These are phyloP conservation scores for Rotaria socialis DNA, from an alignment of 2,888 invertebrate genomes.

Conservation along the genomic window DNA sequence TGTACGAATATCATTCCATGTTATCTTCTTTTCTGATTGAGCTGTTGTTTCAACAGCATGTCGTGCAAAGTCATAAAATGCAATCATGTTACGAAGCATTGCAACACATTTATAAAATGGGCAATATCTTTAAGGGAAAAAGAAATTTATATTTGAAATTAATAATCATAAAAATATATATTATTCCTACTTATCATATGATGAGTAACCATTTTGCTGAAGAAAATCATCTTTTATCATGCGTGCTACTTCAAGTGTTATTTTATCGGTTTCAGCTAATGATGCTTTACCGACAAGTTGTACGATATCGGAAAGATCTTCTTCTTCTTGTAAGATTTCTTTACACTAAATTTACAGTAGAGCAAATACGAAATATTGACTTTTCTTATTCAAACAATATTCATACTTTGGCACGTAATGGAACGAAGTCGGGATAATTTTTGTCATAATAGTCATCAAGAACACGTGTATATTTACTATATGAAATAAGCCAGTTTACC, in stretches of 20 bases:
- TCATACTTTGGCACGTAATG: constrained; percentile 83
- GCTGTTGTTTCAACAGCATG: constrained; percentile 96
- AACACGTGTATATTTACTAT: constrained; percentile 96
- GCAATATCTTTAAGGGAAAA: constrained; percentile 70
- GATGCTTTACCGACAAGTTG: constrained; percentile 98
- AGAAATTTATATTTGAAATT: too few relatives aligned
- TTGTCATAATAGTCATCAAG: constrained; percentile 99
- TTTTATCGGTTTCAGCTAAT: constrained; percentile 95
- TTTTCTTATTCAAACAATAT: too few relatives aligned
- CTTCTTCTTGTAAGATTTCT: constrained; percentile 95
- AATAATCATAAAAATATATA: too few relatives aligned
- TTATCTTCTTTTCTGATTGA: constrained; percentile 96
- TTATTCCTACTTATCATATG: constrained; percentile 60
- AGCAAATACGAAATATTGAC: too few relatives aligned
- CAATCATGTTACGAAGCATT: constrained; percentile 95
- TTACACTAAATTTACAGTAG: constrained; percentile 62
- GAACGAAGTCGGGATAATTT: constrained; percentile 91
- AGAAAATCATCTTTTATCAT: constrained; percentile 97
- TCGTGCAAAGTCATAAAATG: constrained; percentile 94
- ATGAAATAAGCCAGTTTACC: constrained; percentile 98
- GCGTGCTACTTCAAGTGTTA: constrained; percentile 95
- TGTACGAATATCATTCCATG: constrained; percentile 94
- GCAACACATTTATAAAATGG: constrained; percentile 99
- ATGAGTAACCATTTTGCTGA: constrained; percentile 83
- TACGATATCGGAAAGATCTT: constrained; percentile 98